Evolutionary conservation across 2,888 invertebrate genomes (phyloP), one percentile per base, ranked within the genome.

Genomic region (Drosophila anomalipes): DNA sequence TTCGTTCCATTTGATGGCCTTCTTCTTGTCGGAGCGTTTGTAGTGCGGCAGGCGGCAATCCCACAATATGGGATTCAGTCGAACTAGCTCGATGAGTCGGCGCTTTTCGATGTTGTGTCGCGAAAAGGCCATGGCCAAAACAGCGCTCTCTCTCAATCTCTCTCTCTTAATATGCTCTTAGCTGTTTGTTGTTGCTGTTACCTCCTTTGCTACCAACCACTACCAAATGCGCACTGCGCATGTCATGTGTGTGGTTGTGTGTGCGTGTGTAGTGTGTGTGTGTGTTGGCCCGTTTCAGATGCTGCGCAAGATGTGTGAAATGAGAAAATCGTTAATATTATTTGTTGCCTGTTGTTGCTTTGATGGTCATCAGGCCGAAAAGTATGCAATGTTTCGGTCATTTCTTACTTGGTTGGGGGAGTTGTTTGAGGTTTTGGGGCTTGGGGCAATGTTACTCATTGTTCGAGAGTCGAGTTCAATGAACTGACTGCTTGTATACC

Each of bases 91-190:
- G 81, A 93, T 93, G 82, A 93, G 90, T 78, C 92, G 92, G 80
- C 92, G 91, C 79, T 93, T 93, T 74, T 93, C 93, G 69, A 93
- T 92, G 85, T 93, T 93, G 79, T 93, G 93, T 1, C 93, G 92
- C 28, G 92, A 90, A 77, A 93, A 93, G 71, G 93, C 92, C 93
- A 93, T 93, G 41, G 7, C 53, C 33, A 32, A 28, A 60, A 35
- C 28, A 26, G 30, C 44, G 49, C 44, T 39, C 53, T 59, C 12
- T 0, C 33, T 49, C 49, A 49, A 51, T 62, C 41, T 39, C 12
- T 60, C 63, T 59, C 80, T 76, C 74, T 74, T 76, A 69, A 35
- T 32, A 19, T 33, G 41, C 74, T 76, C 75, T 78, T 80, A 56
- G 28, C 61, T 54, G 47, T 41, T 44, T 73, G 47, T 58, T 70